A percentile compares a stretch with the other conserved stretches of the same genome.
These are phyloP conservation scores for Ophthalmolycus amberensis DNA, from an alignment of 2,113 vertebrate genomes.

Conservation along the genomic window DNA sequence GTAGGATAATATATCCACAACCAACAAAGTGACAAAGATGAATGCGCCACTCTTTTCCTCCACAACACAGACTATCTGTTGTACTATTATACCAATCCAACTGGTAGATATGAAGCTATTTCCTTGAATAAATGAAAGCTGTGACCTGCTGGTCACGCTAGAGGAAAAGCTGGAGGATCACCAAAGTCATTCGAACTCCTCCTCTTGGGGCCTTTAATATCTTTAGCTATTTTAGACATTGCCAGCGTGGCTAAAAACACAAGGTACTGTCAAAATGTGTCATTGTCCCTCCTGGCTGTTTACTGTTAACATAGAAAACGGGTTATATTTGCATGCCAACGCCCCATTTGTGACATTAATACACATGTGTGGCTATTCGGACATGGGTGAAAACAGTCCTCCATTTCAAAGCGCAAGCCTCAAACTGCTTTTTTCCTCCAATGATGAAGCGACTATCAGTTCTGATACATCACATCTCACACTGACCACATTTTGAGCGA, in stretches of 20 bases:
- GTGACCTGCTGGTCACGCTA: background rate
- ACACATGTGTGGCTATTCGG: background rate
- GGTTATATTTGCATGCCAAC: background rate
- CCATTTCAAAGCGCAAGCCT: constrained; percentile 26
- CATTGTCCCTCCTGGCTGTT: background rate
- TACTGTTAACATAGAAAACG: background rate
- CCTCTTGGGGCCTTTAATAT: background rate
- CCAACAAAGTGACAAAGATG: background rate
- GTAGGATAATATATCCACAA: background rate
- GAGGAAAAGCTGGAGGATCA: background rate
- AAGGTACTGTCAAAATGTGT: no score
- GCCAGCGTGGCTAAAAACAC: no score
- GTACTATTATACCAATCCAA: background rate
- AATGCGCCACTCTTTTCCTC: background rate
- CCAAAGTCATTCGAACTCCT: background rate
- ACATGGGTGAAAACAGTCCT: background rate
- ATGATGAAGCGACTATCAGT: constrained; percentile 1
- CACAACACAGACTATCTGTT: background rate
- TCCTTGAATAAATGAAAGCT: background rate
- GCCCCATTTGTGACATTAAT: background rate
- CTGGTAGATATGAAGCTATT: background rate
- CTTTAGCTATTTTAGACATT: background rate
- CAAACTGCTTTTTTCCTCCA: background rate
- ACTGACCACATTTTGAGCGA: constrained; percentile 7
- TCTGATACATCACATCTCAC: background rate